Evolutionary conservation across 2,888 invertebrate genomes (phyloP).

Genomic region (Pachydiplax longipennis): DNA sequence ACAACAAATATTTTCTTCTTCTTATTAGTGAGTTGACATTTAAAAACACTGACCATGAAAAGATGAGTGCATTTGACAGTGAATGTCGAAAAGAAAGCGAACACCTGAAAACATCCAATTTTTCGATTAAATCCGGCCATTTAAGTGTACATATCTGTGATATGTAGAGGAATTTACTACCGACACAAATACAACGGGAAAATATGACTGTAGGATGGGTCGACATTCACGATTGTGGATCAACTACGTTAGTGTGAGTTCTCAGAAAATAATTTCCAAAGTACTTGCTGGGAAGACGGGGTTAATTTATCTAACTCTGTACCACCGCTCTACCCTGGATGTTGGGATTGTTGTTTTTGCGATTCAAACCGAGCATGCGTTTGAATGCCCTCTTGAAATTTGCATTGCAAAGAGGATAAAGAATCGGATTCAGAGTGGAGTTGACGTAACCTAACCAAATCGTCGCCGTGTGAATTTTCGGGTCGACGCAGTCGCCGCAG

Average conservation of each 20-base stretch:
- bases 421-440: conserved; percentile 62
- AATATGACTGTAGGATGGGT: neutral
- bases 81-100: neutral
- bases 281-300: neutral
- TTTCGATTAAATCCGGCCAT: neutral
- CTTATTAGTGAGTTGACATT: neutral
- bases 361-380: conserved; percentile 53
- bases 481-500: conserved; percentile 60
- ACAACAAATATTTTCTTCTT: neutral
- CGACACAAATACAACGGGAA: neutral
- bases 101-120: neutral
- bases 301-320: neutral
- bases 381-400: conserved; percentile 60
- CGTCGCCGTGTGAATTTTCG: conserved; percentile 59
- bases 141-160: neutral
- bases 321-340: neutral
- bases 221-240: neutral
- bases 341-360: neutral
- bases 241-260: neutral
- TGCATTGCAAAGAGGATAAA: conserved; percentile 63
- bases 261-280: neutral
- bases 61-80: neutral
- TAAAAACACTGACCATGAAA: neutral
- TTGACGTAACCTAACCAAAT: conserved; percentile 65
- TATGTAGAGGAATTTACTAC: neutral